Conservation (phyloP, 2,888 invertebrate genomes). For the Apotomis turbidana region DNA sequence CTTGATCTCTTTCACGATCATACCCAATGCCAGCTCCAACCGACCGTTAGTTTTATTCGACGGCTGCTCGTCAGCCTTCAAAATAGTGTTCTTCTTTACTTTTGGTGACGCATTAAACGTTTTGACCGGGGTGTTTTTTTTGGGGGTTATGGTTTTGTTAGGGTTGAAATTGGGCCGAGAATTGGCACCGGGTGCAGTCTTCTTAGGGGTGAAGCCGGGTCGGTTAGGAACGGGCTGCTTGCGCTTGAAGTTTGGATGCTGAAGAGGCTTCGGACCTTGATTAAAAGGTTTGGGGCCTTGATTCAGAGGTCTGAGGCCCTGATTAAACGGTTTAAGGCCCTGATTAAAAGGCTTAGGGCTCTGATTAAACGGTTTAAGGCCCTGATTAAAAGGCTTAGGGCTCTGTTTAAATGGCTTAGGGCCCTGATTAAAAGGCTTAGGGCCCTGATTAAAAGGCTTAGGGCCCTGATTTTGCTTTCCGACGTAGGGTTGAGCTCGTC, state of each 20-base stretch:
- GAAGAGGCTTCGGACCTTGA: constrained; percentile 38
- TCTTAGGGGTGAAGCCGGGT: constrained; percentile 9
- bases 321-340: background rate
- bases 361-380: constrained; percentile 47
- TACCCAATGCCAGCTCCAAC: constrained; percentile 69
- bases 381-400: background rate
- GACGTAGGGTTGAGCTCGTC: constrained; percentile 36
- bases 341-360: background rate
- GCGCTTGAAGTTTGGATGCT: constrained; percentile 43
- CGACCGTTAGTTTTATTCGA: constrained; percentile 62
- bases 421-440: background rate
- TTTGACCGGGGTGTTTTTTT: constrained; percentile 1
- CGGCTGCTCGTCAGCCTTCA: constrained; percentile 56
- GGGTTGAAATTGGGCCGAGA: constrained; percentile 1
- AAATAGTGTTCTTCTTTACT: constrained; percentile 44
- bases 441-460: background rate
- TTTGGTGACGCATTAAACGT: background rate
- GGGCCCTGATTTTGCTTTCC: constrained; percentile 42
- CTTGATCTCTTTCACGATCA: constrained; percentile 63
- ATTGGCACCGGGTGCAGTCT: background rate
- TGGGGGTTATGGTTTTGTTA: constrained; percentile 6
- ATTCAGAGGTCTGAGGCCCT: constrained; percentile 1
- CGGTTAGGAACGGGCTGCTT: background rate
- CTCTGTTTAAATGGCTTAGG: constrained; percentile 2
- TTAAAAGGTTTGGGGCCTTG: background rate